Evolutionary conservation across 2,113 vertebrate species (phyloP).

Genomic region (Muntiacus muntjak): DNA sequence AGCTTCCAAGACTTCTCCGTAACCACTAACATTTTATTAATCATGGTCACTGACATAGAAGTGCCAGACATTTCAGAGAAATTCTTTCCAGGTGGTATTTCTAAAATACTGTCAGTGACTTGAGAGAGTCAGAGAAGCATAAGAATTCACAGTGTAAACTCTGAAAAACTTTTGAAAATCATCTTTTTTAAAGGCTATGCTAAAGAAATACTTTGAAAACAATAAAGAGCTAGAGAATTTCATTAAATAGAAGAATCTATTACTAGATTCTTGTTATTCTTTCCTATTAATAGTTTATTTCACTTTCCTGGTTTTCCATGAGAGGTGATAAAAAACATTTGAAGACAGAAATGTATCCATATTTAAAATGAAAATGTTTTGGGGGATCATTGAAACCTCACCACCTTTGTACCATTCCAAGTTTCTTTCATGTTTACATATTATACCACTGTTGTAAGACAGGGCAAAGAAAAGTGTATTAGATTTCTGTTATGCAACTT

Average conservation of each 20-base stretch:
- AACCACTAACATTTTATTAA: not conserved
- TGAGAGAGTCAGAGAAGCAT: not conserved
- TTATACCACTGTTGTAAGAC: not conserved
- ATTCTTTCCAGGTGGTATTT: not conserved
- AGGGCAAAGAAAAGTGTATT: not conserved
- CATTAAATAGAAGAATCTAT: not conserved
- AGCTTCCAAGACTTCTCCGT: not conserved
- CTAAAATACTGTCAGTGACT: not conserved
- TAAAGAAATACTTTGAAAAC: slow-evolving; percentile 26
- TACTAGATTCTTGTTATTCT: not conserved
- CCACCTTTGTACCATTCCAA: fast-evolving
- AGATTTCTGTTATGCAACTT: not conserved
- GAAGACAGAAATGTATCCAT: not conserved
- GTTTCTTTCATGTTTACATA: not conserved
- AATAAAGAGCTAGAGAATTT: not conserved
- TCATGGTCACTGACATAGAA: not conserved
- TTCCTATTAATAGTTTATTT: not conserved
- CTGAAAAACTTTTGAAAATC: not conserved
- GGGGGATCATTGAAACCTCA: not conserved
- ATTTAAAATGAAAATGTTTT: slow-evolving; percentile 12
- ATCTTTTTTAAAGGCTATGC: not conserved
- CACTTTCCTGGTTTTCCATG: slow-evolving; percentile 20
- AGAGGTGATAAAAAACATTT: not conserved
- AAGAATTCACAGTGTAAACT: slow-evolving; percentile 32
- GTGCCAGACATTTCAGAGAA: not conserved